Base-by-base conservation (phyloP, 2,113 vertebrate genomes). In the Aspiorhynchus laticeps region DNA sequence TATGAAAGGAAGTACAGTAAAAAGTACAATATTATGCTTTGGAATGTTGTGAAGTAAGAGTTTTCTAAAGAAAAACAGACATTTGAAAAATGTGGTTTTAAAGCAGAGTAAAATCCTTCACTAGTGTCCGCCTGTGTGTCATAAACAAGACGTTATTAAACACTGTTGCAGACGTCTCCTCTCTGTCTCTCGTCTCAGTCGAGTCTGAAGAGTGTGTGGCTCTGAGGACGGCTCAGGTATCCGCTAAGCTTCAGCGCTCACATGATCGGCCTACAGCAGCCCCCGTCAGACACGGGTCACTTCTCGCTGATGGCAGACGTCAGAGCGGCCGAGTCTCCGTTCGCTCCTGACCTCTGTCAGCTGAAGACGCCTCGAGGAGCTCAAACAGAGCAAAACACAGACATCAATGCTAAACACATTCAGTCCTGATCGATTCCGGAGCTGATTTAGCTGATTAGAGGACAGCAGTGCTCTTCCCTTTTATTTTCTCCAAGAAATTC, bases 201-300 rank as follows among this genome's bases (percentile, higher is more conserved):
- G 65, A 9, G 74, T 21, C 31, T 69, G 24, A 31, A 67, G 63
- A 15, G 4, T 67, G 65, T 33, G 56, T 53, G 88, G 83, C 69
- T 69, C 56, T 84, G n/a, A 69, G 86, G 85, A 84, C 73, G 43
- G 36, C 26, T 63, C 91, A 91, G 92, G 92, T 92, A 91, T 77
- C 73, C 5, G 91, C 91, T 89, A 93, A 91, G 90, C 92, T 91
- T 88, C 91, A 92, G 87, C 88, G 76, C 87, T 85, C 90, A 17
- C 90, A 89, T 93, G 93, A 94, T 92, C 91, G 93, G 93, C 86
- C 76, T 71, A 92, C 89, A 92, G 91, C 79, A 89, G 87, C 89
- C 88, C 93, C 90, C 86, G 93, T 94, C 94, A 93, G 92, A 92
- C 85, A 91, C 43, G 93, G 94, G 93, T 95, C 93, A 94, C 93